Percentiles rank a stretch among this genome's conserved stretches.
Evolutionary conservation across 1,140 invertebrate genomes (phyloP).

Genomic region (Drosophila persimilis): DNA sequence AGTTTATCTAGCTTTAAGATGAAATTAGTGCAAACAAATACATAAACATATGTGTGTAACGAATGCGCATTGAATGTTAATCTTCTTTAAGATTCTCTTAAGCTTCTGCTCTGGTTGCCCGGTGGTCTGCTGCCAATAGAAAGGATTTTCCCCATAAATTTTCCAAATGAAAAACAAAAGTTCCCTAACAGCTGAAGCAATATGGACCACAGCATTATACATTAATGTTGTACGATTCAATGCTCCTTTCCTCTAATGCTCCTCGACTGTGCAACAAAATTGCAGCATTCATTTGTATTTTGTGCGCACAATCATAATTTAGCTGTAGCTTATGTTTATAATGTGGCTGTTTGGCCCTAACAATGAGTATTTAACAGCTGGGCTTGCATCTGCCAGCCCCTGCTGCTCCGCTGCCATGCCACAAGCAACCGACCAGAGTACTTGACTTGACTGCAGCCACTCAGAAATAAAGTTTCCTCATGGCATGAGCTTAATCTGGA

Average conservation of each 20-base stretch:
- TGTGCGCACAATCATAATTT: slow-evolving; percentile 34
- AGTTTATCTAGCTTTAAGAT: slow-evolving; percentile 32
- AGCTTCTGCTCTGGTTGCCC: not conserved
- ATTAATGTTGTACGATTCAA: not conserved
- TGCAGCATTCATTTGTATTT: slow-evolving; percentile 24
- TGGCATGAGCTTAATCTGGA: not conserved
- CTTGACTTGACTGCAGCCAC: not conserved
- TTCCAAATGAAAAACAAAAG: not conserved
- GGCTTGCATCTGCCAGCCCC: slow-evolving; percentile 17
- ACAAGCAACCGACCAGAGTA: not conserved
- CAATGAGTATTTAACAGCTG: slow-evolving; percentile 29
- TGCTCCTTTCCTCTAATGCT: slow-evolving; percentile 6
- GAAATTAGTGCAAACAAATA: slow-evolving; percentile 46
- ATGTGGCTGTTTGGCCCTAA: not conserved
- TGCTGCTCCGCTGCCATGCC: not conserved
- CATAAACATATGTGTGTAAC: slow-evolving; percentile 31
- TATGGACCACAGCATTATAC: not conserved
- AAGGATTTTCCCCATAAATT: slow-evolving; percentile 3
- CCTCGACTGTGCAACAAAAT: slow-evolving; percentile 6
- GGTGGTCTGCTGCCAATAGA: not conserved
- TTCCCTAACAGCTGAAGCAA: too few species aligned
- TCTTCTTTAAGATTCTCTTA: slow-evolving; percentile 1
- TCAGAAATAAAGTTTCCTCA: too few species aligned
- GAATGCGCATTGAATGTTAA: slow-evolving; percentile 43
- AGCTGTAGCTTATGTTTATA: not conserved